Evolutionary conservation across 2,797 vertebrate genomes (phyloP).

Genomic region (Pseudomugil gertrudae): DNA sequence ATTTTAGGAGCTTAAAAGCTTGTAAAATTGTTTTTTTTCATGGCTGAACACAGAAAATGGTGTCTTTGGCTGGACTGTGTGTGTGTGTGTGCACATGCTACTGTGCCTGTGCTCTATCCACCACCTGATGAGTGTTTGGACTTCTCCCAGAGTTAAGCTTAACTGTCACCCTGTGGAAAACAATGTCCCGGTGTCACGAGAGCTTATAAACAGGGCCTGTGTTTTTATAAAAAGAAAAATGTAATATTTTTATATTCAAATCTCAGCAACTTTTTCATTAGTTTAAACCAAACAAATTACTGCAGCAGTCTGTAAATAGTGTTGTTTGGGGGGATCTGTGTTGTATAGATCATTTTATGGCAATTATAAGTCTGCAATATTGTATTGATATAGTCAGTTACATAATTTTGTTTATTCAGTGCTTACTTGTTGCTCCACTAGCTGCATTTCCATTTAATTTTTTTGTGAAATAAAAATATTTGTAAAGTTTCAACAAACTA

Average conservation of each 20-base stretch:
- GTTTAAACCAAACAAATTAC: no score
- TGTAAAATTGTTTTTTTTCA: background rate
- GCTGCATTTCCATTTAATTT: no score
- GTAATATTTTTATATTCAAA: background rate
- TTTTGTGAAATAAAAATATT: no score
- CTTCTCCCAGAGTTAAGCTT: slow-evolving; percentile 57
- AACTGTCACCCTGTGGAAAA: slow-evolving; percentile 41
- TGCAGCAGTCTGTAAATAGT: no score
- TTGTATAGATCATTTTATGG: no score
- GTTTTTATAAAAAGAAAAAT: slow-evolving; percentile 4
- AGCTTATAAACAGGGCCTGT: slow-evolving; percentile 10
- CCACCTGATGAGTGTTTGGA: slow-evolving; percentile 40
- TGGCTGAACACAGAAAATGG: slow-evolving; percentile 16
- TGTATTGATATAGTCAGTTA: no score
- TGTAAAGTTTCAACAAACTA: no score
- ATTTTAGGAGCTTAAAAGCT: background rate
- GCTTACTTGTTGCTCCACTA: no score
- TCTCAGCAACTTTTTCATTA: no score
- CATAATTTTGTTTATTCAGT: no score
- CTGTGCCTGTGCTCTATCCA: slow-evolving; percentile 41
- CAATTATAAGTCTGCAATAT: no score
- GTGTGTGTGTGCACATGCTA: slow-evolving; percentile 23
- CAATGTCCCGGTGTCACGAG: slow-evolving; percentile 5
- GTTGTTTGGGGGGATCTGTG: no score
- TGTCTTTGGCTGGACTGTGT: slow-evolving; percentile 18